These are phyloP conservation scores for Agriotes lineatus DNA, from an alignment of 2,888 invertebrate genomes.

Conservation along the genomic window DNA sequence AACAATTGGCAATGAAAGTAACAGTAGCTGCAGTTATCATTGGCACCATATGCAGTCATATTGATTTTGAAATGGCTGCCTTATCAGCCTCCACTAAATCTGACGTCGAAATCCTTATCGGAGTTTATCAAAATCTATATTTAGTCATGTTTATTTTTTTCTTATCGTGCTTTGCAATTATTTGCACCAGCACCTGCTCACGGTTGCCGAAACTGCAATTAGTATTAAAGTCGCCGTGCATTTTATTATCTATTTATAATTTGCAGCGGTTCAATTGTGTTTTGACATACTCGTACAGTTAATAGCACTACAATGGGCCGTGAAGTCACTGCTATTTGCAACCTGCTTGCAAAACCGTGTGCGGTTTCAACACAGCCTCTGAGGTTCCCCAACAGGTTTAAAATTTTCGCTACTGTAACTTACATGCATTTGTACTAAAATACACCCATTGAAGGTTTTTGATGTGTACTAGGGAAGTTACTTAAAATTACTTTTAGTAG, in stretches of 20 bases:
- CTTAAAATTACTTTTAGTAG: too few species aligned
- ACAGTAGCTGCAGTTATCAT: too few species aligned
- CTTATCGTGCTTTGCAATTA: constrained; percentile 15
- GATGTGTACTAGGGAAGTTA: too few species aligned
- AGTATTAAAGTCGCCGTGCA: too few species aligned
- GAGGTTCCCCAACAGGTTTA: too few species aligned
- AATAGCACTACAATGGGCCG: not conserved
- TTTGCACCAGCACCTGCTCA: constrained; percentile 10
- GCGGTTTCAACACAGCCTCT: too few species aligned
- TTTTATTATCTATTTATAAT: constrained; percentile 10
- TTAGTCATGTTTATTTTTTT: constrained; percentile 17
- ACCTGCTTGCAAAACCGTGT: not conserved
- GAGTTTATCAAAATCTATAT: constrained; percentile 22
- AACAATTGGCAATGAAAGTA: too few species aligned
- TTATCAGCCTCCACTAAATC: constrained; percentile 15
- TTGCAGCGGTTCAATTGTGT: not conserved
- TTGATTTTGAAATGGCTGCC: too few species aligned
- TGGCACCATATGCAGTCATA: too few species aligned
- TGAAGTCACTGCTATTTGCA: not conserved
- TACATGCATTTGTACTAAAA: too few species aligned
- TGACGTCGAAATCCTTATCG: constrained; percentile 10
- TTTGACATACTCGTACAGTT: not conserved
- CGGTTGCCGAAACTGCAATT: constrained; percentile 9
- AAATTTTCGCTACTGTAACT: too few species aligned
- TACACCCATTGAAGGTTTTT: too few species aligned